These are phyloP conservation scores for Anniella stebbinsi DNA, from an alignment of 2,797 vertebrate species.

Conservation along the genomic window DNA sequence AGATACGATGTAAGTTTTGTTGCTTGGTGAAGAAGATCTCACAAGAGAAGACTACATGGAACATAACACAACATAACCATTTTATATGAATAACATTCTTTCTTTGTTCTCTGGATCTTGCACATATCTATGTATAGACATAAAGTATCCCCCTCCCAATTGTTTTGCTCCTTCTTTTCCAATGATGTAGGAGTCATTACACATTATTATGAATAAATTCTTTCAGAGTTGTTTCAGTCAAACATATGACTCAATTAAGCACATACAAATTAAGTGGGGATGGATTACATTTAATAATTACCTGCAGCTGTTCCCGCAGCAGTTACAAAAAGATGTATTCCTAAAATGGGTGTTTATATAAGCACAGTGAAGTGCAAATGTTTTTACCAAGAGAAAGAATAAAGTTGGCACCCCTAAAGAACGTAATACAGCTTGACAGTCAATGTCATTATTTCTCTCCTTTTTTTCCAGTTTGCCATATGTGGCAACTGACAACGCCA, in stretches of 20 bases:
- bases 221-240: constrained; percentile 32
- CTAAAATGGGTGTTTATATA: constrained; percentile 42
- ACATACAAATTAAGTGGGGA: constrained; percentile 36
- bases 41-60: neutral
- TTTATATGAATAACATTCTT: too few relatives aligned
- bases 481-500: rapidly evolving
- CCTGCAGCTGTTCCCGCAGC: constrained; percentile 6
- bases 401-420: constrained; percentile 21
- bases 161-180: constrained; percentile 37
- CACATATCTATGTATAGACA: constrained; percentile 47
- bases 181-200: constrained; percentile 41
- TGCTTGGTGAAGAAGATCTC: neutral
- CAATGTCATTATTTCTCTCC: constrained; percentile 12
- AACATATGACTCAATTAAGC: neutral
- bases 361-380: constrained; percentile 30
- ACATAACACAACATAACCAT: neutral
- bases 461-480: constrained; percentile 11
- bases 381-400: constrained; percentile 45
- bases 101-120: too few relatives aligned
- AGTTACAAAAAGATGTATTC: constrained; percentile 41
- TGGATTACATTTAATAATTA: constrained; percentile 27
- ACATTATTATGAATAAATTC: neutral
- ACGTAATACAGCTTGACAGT: constrained; percentile 41
- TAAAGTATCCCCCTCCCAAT: neutral
- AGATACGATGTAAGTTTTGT: neutral